Evolutionary conservation across 2,113 vertebrate genomes (phyloP).

Genomic region (Rhinoderma darwinii): DNA sequence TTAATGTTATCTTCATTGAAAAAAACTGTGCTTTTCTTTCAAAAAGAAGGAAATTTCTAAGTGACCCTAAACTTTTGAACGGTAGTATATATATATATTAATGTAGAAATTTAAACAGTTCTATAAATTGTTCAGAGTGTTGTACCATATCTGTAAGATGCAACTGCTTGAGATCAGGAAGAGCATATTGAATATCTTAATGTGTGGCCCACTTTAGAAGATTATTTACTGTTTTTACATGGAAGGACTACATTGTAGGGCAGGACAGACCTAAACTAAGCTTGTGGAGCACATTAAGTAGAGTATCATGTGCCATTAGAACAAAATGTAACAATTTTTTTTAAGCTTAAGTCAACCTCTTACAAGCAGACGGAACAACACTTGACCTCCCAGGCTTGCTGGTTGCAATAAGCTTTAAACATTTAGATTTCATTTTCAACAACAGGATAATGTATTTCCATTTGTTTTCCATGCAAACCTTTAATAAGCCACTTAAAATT

Average conservation of each 20-base stretch:
- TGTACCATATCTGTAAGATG: background rate
- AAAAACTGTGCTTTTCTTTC: too few relatives aligned
- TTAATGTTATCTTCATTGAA: too few relatives aligned
- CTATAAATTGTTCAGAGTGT: background rate
- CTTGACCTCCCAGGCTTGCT: conserved; percentile 37
- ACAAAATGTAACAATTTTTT: conserved; percentile 48
- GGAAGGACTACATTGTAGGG: conserved; percentile 6
- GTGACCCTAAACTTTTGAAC: too few relatives aligned
- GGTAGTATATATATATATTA: too few relatives aligned
- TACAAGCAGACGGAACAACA: conserved; percentile 36
- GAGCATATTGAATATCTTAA: conserved; percentile 14
- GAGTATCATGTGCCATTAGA: conserved; percentile 42
- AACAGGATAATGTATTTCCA: conserved; percentile 1
- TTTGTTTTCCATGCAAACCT: conserved; percentile 30
- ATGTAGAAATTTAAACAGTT: background rate
- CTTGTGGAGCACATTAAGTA: conserved; percentile 27
- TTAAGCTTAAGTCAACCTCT: conserved; percentile 37
- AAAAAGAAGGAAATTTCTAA: too few relatives aligned
- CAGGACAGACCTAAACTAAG: conserved; percentile 10
- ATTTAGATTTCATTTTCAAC: conserved; percentile 24
- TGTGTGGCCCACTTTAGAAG: conserved; percentile 36
- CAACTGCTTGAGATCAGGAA: background rate
- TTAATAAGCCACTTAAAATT: conserved; percentile 42
- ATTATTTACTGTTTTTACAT: conserved; percentile 21
- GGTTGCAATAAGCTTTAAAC: conserved; percentile 20